phyloP scores from a whole-genome alignment of 53 echinoderm and acorn worm species.

The Mesocentrotus franciscanus region DNA sequence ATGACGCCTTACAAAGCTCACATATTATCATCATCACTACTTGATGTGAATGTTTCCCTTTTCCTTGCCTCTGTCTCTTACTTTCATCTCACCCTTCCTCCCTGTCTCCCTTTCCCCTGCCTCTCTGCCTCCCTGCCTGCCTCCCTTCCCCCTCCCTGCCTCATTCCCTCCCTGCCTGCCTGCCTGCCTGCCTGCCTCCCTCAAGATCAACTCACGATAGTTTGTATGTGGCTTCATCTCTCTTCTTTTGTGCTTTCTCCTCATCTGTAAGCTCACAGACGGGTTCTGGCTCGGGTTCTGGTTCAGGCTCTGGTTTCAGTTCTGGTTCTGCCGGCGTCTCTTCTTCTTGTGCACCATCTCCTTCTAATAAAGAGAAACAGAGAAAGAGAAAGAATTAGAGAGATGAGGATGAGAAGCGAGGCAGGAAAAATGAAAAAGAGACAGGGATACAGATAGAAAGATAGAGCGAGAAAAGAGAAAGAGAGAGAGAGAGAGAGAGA shows the following conservation, averaged over 20 bases:
- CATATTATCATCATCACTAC: no score
- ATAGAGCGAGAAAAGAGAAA: not conserved
- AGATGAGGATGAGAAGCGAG: not conserved
- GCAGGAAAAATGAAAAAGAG: not conserved
- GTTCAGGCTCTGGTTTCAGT: conserved; percentile 67
- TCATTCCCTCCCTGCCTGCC: not conserved
- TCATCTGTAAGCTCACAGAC: conserved; percentile 81
- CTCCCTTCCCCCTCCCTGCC: not conserved
- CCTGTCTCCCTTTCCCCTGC: no score
- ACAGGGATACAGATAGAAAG: not conserved
- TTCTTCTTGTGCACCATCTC: conserved; percentile 57
- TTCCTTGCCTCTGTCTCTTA: no score
- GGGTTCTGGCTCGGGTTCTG: conserved; percentile 72
- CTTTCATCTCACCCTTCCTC: no score
- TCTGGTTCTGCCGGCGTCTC: conserved; percentile 70
- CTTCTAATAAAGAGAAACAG: conserved; percentile 64
- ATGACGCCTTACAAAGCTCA: no score
- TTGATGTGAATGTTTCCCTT: no score
- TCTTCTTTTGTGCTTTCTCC: conserved; percentile 80
- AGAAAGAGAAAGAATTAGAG: conserved; percentile 11
- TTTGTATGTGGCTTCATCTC: conserved; percentile 73
- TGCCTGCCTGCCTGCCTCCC: not conserved
- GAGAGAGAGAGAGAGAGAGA: not conserved
- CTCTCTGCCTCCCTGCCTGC: no score
- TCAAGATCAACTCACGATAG: conserved; percentile 46